phyloP scores from a whole-genome alignment of 2,888 invertebrate species.

The Lottia gigantea region DNA sequence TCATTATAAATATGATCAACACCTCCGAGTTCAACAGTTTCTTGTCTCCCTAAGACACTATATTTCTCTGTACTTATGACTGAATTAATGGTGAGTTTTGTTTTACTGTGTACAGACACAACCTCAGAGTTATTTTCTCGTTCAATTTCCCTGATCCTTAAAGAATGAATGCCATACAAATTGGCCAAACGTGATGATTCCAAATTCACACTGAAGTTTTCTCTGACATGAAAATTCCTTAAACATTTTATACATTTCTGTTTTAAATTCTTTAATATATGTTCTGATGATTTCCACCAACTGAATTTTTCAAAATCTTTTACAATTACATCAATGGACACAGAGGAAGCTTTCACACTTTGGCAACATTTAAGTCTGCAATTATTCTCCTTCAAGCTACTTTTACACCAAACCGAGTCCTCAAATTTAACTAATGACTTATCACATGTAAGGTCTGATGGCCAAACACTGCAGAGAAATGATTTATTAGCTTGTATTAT shows the following conservation, averaged over 20 bases:
- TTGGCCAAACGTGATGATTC: constrained; percentile 36
- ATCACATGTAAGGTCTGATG: constrained; percentile 15
- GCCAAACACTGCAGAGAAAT: constrained; percentile 41
- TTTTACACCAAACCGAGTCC: constrained; percentile 7
- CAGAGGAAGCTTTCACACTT: constrained; percentile 19
- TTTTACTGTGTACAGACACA: constrained; percentile 36
- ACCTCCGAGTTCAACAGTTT: constrained; percentile 41
- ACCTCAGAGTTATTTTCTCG: constrained; percentile 12
- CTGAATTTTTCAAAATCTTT: constrained; percentile 28
- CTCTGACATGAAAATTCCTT: constrained; percentile 34
- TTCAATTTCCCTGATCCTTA: constrained; percentile 34
- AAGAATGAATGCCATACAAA: constrained; percentile 44
- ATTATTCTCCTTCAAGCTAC: neutral
- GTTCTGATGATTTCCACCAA: neutral
- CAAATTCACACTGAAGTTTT: constrained; percentile 37
- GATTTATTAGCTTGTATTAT: constrained; percentile 20
- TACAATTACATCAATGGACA: constrained; percentile 35
- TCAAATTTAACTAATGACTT: constrained; percentile 22
- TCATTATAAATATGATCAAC: constrained; percentile 38
- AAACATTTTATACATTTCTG: constrained; percentile 39
- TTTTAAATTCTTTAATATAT: constrained; percentile 11
- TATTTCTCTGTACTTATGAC: constrained; percentile 51
- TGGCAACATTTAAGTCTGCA: constrained; percentile 21
- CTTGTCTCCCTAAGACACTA: constrained; percentile 25
- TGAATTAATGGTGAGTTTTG: constrained; percentile 38